A percentile compares a stretch with the other conserved stretches of the same genome.
These are phyloP conservation scores for Beris morrisii DNA, from an alignment of 2,888 invertebrate genomes.

Conservation along the genomic window DNA sequence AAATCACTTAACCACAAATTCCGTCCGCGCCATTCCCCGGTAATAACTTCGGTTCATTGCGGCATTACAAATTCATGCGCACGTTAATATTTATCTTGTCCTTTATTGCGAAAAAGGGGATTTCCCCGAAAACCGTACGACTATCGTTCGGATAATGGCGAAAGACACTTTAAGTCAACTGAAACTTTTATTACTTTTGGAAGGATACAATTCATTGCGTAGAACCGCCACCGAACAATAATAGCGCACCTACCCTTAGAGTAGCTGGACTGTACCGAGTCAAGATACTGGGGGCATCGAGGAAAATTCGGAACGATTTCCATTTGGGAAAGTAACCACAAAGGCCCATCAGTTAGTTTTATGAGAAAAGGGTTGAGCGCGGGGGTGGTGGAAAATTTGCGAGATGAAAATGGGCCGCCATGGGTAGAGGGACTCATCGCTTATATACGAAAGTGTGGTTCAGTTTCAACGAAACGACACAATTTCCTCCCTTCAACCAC, in stretches of 20 bases:
- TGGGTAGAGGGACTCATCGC: neutral
- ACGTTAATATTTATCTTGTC: constrained; percentile 14
- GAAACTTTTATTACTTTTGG: neutral
- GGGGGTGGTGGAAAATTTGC: too few relatives aligned
- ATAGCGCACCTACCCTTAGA: neutral
- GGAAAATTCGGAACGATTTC: too few relatives aligned
- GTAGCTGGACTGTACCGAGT: neutral
- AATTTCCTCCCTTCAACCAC: too few relatives aligned
- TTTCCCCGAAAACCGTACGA: neutral
- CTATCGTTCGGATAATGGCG: constrained; percentile 2
- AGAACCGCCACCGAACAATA: neutral
- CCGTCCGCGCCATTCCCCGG: neutral
- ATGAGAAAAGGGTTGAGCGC: neutral
- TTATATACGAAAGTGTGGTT: neutral
- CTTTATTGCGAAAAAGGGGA: neutral
- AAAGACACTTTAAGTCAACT: constrained; percentile 12
- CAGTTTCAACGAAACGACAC: too few relatives aligned
- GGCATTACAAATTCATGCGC: constrained; percentile 11
- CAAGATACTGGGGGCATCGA: neutral
- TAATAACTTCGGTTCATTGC: constrained; percentile 8
- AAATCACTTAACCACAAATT: constrained; percentile 16
- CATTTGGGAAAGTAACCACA: neutral
- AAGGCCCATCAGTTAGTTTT: neutral
- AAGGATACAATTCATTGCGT: constrained; percentile 13
- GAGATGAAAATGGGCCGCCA: neutral